Evolutionary conservation across 2,113 vertebrate genomes (phyloP).

Genomic region (Conger conger): DNA sequence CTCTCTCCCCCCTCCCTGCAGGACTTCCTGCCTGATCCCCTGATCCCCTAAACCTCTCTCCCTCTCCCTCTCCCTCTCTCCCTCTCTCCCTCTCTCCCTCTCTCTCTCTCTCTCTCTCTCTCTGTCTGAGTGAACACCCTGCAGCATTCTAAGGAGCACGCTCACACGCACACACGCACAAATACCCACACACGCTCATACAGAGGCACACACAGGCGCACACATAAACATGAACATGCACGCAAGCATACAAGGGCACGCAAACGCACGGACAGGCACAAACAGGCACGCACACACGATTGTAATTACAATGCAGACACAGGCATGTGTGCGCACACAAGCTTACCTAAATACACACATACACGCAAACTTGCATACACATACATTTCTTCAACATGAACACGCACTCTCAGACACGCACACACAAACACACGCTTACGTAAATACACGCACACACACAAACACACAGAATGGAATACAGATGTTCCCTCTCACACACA

Average conservation of each 20-base stretch:
- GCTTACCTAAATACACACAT: constrained; percentile 5
- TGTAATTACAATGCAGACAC: too few species aligned
- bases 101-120: too few species aligned
- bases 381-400: too few species aligned
- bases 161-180: constrained; percentile 32
- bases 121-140: constrained; percentile 51
- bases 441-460: background rate
- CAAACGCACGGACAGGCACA: background rate
- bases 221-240: background rate
- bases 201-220: background rate
- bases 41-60: background rate
- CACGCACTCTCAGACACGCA: too few species aligned
- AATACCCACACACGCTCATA: background rate
- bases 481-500: too few species aligned
- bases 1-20: constrained; percentile 38
- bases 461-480: too few species aligned
- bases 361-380: too few species aligned
- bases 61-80: too few species aligned
- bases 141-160: constrained; percentile 58
- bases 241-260: background rate
- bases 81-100: too few species aligned
- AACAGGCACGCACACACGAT: constrained; percentile 27
- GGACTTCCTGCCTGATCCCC: background rate
- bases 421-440: too few species aligned
- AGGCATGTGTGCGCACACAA: constrained; percentile 26